A percentile compares a stretch with the other conserved stretches of the same genome.
Conservation (phyloP, 2,113 vertebrate species). For the Recurvirostra avosetta region DNA sequence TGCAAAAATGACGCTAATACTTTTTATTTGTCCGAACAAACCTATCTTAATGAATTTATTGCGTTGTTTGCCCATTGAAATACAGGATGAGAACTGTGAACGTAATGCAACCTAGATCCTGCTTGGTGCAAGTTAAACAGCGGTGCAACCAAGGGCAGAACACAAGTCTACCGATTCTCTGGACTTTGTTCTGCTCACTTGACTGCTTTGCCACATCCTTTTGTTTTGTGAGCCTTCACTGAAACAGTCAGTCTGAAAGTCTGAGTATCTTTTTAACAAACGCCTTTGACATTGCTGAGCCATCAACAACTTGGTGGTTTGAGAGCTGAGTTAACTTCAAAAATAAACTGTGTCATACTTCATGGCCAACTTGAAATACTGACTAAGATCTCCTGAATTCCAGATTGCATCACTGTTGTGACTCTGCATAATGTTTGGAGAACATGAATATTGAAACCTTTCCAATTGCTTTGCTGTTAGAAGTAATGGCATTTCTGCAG, state of each 20-base stretch:
- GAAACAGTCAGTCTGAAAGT: background rate
- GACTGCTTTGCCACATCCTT: background rate
- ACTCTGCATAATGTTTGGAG: background rate
- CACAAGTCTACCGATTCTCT: background rate
- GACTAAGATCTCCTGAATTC: background rate
- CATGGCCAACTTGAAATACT: background rate
- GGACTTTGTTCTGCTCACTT: background rate
- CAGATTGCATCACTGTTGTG: background rate
- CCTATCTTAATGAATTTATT: slow-evolving; percentile 43
- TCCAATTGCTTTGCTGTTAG: background rate
- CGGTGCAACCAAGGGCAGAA: background rate
- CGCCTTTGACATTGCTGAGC: background rate
- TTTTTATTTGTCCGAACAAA: slow-evolving; percentile 13
- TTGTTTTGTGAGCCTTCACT: background rate
- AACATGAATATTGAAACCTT: background rate
- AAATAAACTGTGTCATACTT: background rate
- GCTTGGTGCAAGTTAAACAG: background rate
- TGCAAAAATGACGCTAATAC: background rate
- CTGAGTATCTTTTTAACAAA: background rate
- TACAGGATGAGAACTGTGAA: slow-evolving; percentile 27
- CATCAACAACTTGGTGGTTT: background rate
- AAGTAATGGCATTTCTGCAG: background rate
- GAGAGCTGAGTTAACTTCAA: background rate
- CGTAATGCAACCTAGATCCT: background rate
- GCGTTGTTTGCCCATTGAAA: background rate